These are phyloP conservation scores for Brachionus manjavacas DNA, from an alignment of 1,140 invertebrate species.

Conservation along the genomic window DNA sequence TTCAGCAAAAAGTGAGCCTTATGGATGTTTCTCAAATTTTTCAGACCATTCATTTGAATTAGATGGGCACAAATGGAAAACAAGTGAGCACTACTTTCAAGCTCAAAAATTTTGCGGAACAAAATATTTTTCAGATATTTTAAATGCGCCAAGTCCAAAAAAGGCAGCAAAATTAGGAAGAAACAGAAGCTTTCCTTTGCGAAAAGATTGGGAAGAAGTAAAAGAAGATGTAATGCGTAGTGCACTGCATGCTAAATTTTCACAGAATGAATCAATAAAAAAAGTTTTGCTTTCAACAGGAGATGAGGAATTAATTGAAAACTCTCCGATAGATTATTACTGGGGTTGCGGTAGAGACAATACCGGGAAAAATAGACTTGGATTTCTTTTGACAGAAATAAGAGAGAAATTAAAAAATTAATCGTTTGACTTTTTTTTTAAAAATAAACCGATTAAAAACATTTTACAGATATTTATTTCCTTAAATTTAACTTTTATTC, in stretches of 20 bases:
- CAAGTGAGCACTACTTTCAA: constrained; percentile 39
- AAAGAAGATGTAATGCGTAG: constrained; percentile 22
- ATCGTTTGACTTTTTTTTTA: neutral
- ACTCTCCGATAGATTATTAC: constrained; percentile 16
- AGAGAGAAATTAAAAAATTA: constrained; percentile 8
- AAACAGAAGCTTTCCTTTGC: neutral
- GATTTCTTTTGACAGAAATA: neutral
- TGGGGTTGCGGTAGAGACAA: constrained; percentile 19
- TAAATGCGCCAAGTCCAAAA: neutral
- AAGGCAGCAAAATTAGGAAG: neutral
- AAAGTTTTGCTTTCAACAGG: constrained; percentile 3
- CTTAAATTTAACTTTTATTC: too few relatives aligned
- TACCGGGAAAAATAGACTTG: constrained; percentile 17
- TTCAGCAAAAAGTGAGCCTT: constrained; percentile 15
- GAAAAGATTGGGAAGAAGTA: constrained; percentile 34
- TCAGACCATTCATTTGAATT: neutral
- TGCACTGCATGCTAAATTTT: constrained; percentile 16
- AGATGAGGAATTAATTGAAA: neutral
- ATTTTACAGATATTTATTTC: too few relatives aligned
- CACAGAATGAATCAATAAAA: neutral
- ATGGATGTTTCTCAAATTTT: constrained; percentile 38
- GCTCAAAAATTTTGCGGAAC: constrained; percentile 14
- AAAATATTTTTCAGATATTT: neutral
- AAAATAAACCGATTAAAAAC: neutral
- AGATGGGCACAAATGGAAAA: constrained; percentile 10